Conservation (phyloP, 2,113 vertebrate species). For the Elachura formosa region DNA sequence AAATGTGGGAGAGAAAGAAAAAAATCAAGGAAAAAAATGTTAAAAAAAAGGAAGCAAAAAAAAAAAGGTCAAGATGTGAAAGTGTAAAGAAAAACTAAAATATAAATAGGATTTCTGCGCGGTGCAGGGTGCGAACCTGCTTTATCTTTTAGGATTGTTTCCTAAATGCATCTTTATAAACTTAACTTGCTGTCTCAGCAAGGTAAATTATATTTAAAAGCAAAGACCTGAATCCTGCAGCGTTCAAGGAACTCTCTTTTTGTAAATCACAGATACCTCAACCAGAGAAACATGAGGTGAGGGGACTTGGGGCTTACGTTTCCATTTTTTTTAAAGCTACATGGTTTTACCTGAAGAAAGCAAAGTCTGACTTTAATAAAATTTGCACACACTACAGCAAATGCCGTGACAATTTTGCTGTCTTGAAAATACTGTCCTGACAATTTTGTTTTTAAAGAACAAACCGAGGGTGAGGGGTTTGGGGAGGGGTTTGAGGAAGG, state of each 20-base stretch:
- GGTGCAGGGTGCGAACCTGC: conserved; percentile 76
- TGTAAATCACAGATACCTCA: conserved; percentile 78
- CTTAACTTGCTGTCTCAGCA: conserved; percentile 78
- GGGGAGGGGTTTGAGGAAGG: background rate
- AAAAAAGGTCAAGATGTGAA: conserved; percentile 68
- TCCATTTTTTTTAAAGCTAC: conserved; percentile 67
- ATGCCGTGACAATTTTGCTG: conserved; percentile 51
- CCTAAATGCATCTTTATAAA: conserved; percentile 83
- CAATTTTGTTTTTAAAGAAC: conserved; percentile 50
- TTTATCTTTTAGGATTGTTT: conserved; percentile 83
- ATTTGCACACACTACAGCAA: conserved; percentile 70
- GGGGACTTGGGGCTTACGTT: conserved; percentile 61
- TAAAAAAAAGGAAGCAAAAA: background rate
- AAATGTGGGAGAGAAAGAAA: conserved; percentile 60
- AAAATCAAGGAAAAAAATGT: background rate
- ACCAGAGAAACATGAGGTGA: conserved; percentile 65
- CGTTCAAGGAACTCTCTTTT: conserved; percentile 78
- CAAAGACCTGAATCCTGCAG: conserved; percentile 68
- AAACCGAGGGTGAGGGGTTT: background rate
- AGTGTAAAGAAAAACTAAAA: conserved; percentile 67
- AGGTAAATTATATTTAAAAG: conserved; percentile 81
- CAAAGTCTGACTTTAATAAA: conserved; percentile 60
- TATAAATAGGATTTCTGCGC: conserved; percentile 75
- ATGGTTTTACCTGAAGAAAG: conserved; percentile 72
- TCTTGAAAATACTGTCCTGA: conserved; percentile 54